phyloP scores from a whole-genome alignment of 2,797 vertebrate genomes.

The Acanthurus leucopareius region DNA sequence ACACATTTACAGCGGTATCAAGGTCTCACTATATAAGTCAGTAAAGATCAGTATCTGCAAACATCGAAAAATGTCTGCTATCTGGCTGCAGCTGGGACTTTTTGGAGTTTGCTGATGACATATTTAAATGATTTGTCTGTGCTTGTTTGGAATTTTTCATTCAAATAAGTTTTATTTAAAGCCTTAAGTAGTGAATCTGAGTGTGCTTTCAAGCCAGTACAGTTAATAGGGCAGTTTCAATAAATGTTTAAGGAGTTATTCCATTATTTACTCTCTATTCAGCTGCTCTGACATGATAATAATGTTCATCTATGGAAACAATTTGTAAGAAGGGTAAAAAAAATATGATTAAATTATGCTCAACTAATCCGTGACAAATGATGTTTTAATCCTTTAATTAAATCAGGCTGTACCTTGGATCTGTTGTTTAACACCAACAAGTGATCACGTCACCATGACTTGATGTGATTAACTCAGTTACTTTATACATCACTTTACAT shows the following conservation, averaged over 20 bases:
- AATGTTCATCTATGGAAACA: neutral
- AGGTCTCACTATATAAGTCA: neutral
- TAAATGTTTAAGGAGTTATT: conserved; percentile 9
- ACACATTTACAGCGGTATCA: neutral
- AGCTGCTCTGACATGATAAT: conserved; percentile 7
- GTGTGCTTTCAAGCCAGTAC: neutral
- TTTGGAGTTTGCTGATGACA: neutral
- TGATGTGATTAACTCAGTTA: neutral
- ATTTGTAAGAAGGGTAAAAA: neutral
- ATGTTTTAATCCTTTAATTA: neutral
- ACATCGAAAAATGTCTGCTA: neutral
- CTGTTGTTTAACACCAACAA: neutral
- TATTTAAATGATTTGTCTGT: neutral
- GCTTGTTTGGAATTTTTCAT: neutral
- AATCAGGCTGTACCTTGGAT: neutral
- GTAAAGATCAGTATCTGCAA: conserved; percentile 1
- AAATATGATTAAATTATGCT: neutral
- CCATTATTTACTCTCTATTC: conserved; percentile 9
- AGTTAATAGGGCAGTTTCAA: conserved; percentile 5
- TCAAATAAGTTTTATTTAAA: neutral
- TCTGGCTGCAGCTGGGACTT: neutral
- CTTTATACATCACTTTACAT: neutral
- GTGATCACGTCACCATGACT: neutral
- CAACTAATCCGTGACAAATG: neutral
- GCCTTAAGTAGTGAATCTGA: conserved; percentile 1